Evolutionary conservation across 2,797 vertebrate genomes (phyloP).

Genomic region (Molossus alvarezi): DNA sequence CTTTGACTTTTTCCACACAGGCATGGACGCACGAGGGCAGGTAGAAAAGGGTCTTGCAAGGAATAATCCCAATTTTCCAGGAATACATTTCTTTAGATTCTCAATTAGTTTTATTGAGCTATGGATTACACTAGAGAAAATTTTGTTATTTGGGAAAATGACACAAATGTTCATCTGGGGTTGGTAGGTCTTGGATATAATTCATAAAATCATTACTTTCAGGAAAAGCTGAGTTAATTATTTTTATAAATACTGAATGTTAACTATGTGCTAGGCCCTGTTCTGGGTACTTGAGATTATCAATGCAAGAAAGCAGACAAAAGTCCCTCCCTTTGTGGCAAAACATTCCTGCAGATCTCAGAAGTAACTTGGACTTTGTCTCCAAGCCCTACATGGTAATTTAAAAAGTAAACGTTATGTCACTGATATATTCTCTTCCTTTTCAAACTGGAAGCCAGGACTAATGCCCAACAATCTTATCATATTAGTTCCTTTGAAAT

Average conservation of each 20-base stretch:
- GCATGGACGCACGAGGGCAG: not conserved
- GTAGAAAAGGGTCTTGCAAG: not conserved
- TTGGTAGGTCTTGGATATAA: not conserved
- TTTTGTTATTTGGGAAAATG: constrained; percentile 13
- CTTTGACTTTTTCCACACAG: not conserved
- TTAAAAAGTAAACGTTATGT: not conserved
- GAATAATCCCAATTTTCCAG: not conserved
- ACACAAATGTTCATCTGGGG: not conserved
- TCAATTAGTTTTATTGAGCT: constrained; percentile 4
- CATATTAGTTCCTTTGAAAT: not conserved
- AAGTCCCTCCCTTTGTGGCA: not conserved
- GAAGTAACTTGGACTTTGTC: constrained; percentile 36
- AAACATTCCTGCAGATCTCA: not conserved
- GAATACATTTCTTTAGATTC: constrained; percentile 29
- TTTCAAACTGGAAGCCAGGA: constrained; percentile 26
- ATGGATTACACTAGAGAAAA: constrained; percentile 30
- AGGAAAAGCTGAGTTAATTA: constrained; percentile 49
- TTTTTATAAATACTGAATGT: not conserved
- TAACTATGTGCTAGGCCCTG: not conserved
- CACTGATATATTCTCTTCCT: constrained; percentile 40
- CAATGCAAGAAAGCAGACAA: constrained; percentile 1
- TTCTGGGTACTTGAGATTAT: not conserved
- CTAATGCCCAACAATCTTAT: not conserved
- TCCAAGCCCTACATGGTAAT: not conserved
- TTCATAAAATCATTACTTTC: not conserved